phyloP scores from a whole-genome alignment of 2,113 vertebrate species.

The Anthoscopus minutus region DNA sequence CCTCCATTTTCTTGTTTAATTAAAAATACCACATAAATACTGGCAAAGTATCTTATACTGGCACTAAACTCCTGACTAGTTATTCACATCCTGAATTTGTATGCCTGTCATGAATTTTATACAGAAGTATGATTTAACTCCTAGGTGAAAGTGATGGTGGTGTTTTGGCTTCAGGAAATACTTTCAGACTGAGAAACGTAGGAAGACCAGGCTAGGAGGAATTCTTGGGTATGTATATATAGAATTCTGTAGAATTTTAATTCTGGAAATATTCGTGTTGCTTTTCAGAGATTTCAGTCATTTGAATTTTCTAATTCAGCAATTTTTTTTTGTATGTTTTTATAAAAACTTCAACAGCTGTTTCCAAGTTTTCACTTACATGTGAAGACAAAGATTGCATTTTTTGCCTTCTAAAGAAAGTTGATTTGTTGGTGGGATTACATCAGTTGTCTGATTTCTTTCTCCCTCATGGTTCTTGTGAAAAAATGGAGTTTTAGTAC shows the following conservation, averaged over 20 bases:
- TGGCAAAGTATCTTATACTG: neutral
- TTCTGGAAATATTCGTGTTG: neutral
- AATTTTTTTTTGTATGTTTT: neutral
- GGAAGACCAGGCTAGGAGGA: neutral
- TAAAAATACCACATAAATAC: neutral
- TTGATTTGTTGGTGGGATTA: neutral
- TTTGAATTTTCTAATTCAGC: neutral
- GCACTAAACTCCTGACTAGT: neutral
- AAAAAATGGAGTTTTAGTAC: neutral
- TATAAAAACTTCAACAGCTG: neutral
- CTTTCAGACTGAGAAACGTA: neutral
- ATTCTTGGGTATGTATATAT: neutral
- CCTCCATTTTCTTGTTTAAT: neutral
- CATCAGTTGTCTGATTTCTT: neutral
- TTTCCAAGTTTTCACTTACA: slow-evolving; percentile 4
- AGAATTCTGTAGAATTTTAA: neutral
- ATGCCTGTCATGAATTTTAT: neutral
- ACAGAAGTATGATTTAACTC: neutral
- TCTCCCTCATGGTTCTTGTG: neutral
- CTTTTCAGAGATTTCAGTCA: neutral
- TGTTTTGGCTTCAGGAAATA: neutral
- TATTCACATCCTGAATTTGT: neutral
- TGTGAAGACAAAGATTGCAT: neutral
- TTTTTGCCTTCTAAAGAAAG: neutral
- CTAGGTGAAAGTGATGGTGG: neutral